Evolutionary conservation across 2,797 vertebrate species (phyloP).

Genomic region (Aldrovandia affinis): DNA sequence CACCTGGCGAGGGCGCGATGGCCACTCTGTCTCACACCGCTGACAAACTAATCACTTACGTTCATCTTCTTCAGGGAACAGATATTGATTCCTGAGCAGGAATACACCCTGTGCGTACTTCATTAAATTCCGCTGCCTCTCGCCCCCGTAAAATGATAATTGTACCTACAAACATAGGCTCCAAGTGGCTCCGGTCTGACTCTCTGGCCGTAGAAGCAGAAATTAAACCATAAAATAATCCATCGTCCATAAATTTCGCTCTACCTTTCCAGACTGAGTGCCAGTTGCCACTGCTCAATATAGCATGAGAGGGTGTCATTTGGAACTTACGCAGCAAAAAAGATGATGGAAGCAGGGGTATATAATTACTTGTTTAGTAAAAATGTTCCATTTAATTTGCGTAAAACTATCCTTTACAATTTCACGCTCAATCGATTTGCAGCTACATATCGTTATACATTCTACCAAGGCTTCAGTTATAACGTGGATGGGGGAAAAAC

Average conservation of each 20-base stretch:
- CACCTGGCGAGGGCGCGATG: background rate
- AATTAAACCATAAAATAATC: background rate
- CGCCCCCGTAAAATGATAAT: background rate
- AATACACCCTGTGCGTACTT: constrained; percentile 12
- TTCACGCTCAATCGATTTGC: background rate
- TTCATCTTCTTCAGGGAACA: background rate
- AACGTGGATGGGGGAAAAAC: background rate
- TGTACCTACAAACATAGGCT: background rate
- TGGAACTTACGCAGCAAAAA: background rate
- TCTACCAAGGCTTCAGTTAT: background rate
- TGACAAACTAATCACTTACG: constrained; percentile 11
- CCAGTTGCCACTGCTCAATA: background rate
- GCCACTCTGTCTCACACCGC: background rate
- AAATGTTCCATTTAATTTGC: background rate
- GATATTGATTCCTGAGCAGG: constrained; percentile 7
- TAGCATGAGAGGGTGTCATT: background rate
- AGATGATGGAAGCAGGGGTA: background rate
- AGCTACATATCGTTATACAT: background rate
- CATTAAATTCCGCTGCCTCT: background rate
- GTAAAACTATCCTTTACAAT: background rate
- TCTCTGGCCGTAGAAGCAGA: background rate
- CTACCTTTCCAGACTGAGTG: background rate
- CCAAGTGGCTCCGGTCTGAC: background rate
- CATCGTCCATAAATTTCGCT: background rate
- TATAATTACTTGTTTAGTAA: constrained; percentile 7